phyloP scores from a whole-genome alignment of 35 echinoderm and acorn worm genomes.

The Chiridota heheva region DNA sequence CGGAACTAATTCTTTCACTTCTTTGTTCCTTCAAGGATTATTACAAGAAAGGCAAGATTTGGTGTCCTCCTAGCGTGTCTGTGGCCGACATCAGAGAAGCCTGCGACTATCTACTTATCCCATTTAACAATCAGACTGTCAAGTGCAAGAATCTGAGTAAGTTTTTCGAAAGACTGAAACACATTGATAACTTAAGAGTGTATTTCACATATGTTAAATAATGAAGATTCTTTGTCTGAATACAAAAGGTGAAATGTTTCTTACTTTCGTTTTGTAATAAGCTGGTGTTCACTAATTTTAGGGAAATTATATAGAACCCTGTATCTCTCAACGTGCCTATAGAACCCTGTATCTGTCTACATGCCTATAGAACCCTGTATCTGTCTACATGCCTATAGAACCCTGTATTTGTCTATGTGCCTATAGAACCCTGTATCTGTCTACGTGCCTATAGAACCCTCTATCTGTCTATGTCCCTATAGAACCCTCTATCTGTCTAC shows the following conservation, averaged over 20 bases:
- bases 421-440: too few species aligned
- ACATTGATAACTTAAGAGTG: background rate
- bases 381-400: too few species aligned
- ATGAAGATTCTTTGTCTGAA: background rate
- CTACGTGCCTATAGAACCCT: too few species aligned
- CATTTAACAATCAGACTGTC: slow-evolving; percentile 77
- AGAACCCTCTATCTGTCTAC: too few species aligned
- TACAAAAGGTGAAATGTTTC: background rate
- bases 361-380: too few species aligned
- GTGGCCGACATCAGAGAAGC: slow-evolving; percentile 90
- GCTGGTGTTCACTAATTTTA: background rate
- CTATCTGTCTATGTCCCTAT: too few species aligned
- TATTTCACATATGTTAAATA: background rate
- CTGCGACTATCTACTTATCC: slow-evolving; percentile 93
- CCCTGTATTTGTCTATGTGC: too few species aligned
- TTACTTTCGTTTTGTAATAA: background rate
- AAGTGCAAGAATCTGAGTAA: slow-evolving; percentile 97
- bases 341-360: too few species aligned
- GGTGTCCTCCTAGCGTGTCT: slow-evolving; percentile 85
- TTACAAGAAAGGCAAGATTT: slow-evolving; percentile 79
- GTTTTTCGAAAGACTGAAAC: slow-evolving; percentile 17
- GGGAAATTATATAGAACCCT: background rate
- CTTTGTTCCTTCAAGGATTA: slow-evolving; percentile 59
- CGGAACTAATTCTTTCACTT: too few species aligned
- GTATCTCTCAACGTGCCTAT: background rate